Evolutionary conservation across 2,113 vertebrate species (phyloP).

Genomic region (Cairina moschata): DNA sequence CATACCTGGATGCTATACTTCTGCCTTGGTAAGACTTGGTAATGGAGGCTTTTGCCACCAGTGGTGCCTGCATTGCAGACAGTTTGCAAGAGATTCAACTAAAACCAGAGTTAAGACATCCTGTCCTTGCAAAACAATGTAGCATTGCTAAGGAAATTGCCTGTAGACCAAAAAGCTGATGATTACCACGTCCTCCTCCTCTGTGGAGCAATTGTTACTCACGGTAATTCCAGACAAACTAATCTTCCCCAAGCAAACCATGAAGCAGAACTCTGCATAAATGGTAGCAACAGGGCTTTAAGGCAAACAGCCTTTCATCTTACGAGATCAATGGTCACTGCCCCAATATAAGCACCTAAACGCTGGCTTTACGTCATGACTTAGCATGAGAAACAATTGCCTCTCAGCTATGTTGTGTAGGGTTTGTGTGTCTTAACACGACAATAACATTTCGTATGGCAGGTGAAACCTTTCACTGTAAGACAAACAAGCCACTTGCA

Average conservation of each 20-base stretch:
- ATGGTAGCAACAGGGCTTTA: background rate
- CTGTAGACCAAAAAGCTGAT: background rate
- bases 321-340: background rate
- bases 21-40: background rate
- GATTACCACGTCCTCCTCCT: background rate
- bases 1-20: background rate
- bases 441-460: rapidly evolving
- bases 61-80: background rate
- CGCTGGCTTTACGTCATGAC: background rate
- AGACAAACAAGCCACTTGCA: background rate
- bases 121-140: background rate
- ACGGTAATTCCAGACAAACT: background rate
- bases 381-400: background rate
- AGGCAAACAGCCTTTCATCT: background rate
- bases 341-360: background rate
- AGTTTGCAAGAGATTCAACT: background rate
- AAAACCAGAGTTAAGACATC: background rate
- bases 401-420: background rate
- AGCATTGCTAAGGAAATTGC: background rate
- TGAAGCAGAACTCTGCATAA: background rate
- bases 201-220: background rate
- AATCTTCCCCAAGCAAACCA: background rate
- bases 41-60: background rate
- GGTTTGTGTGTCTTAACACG: background rate
- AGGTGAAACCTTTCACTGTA: background rate